These are phyloP conservation scores for Kryptolebias ocellatus DNA, from an alignment of 2,797 vertebrate species.

Conservation along the genomic window DNA sequence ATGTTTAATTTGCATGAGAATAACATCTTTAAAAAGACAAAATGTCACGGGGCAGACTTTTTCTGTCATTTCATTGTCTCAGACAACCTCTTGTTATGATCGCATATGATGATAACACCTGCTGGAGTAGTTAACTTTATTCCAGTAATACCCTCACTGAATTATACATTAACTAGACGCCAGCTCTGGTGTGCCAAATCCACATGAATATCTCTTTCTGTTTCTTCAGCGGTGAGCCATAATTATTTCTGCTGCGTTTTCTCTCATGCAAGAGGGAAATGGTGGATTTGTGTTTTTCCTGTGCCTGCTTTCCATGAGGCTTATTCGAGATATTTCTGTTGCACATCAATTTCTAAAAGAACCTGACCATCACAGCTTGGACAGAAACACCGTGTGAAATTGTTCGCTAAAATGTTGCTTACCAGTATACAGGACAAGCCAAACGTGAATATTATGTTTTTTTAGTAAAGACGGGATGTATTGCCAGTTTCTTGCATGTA, in stretches of 20 bases:
- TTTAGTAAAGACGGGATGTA: not conserved
- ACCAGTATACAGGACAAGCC: not conserved
- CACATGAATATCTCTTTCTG: not conserved
- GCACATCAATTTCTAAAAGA: not conserved
- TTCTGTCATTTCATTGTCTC: not conserved
- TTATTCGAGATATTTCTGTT: not conserved
- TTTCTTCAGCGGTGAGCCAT: not conserved
- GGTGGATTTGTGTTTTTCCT: not conserved
- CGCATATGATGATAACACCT: not conserved
- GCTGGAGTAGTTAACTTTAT: not conserved
- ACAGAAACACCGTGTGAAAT: not conserved
- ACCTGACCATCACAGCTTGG: not conserved
- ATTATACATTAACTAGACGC: not conserved
- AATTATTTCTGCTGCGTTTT: not conserved
- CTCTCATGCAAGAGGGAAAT: not conserved
- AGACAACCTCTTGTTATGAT: slow-evolving; percentile 6
- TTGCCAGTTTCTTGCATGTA: slow-evolving; percentile 17
- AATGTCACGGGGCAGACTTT: not conserved
- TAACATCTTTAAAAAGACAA: not conserved
- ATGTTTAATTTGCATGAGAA: not conserved
- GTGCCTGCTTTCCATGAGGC: not conserved
- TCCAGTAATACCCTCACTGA: slow-evolving; percentile 6
- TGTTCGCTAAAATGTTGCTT: not conserved
- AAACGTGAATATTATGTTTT: slow-evolving; percentile 22
- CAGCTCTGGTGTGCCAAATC: not conserved